A percentile compares a stretch with the other conserved stretches of the same genome.
Conservation (phyloP, 2,113 vertebrate genomes). For the Lasiurus cinereus region DNA sequence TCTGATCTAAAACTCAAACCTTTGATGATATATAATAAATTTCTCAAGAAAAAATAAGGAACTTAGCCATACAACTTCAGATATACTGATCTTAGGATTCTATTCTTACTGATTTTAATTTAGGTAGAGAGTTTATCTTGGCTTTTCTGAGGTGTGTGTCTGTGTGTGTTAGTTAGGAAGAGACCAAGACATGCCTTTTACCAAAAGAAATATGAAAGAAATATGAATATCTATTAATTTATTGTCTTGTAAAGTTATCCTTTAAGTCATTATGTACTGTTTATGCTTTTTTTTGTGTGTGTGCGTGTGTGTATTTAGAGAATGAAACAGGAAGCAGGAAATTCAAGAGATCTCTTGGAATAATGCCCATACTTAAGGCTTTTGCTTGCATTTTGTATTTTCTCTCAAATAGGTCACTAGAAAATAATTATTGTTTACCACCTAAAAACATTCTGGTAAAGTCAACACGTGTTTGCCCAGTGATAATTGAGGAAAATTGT, state of each 20-base stretch:
- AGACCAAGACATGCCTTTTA: not conserved
- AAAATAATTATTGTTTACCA: not conserved
- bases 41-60: slow-evolving; percentile 5
- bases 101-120: not conserved
- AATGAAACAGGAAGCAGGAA: not conserved
- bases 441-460: not conserved
- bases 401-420: not conserved
- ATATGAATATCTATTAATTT: not conserved
- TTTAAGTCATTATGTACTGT: not conserved
- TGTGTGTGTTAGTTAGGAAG: not conserved
- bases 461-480: not conserved
- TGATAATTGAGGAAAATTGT: not conserved
- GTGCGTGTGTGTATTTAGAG: not conserved
- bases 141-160: not conserved
- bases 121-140: not conserved
- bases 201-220: not conserved
- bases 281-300: not conserved
- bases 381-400: not conserved
- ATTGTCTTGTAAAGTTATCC: not conserved
- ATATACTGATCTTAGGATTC: not conserved
- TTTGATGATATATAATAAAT: slow-evolving; percentile 25
- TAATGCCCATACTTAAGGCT: accelerated
- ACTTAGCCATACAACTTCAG: not conserved
- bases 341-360: not conserved
- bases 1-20: not conserved